phyloP scores from a whole-genome alignment of 2,888 invertebrate genomes.

The Julus scanicus region DNA sequence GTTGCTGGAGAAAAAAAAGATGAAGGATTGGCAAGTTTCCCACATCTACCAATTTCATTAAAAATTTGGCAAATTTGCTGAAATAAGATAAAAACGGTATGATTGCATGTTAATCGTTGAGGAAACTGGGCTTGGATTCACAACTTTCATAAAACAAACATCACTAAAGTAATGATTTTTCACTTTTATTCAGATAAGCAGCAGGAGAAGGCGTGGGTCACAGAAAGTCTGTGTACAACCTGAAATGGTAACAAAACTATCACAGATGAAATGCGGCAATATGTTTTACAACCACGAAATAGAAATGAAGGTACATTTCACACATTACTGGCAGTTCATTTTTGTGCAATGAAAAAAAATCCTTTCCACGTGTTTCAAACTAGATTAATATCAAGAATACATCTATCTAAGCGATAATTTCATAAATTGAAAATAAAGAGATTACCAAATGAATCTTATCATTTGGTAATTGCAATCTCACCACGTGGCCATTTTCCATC shows the following conservation, averaged over 20 bases:
- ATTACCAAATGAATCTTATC: constrained; percentile 35
- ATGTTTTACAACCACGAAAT: neutral
- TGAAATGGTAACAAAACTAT: constrained; percentile 48
- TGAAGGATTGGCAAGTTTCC: neutral
- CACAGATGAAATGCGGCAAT: constrained; percentile 7
- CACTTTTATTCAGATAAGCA: constrained; percentile 31
- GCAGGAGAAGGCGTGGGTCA: constrained; percentile 37
- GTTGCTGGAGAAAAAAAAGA: neutral
- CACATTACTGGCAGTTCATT: neutral
- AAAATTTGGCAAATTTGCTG: neutral
- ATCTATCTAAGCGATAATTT: neutral
- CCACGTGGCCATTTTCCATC: constrained; percentile 28
- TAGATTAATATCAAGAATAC: neutral
- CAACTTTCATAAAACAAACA: neutral
- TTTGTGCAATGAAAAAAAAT: neutral
- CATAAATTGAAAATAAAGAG: neutral
- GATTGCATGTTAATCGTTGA: neutral
- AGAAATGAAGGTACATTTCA: neutral
- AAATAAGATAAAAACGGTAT: neutral
- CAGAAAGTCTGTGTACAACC: constrained; percentile 46
- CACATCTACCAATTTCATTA: neutral
- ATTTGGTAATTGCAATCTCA: constrained; percentile 47
- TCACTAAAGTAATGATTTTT: constrained; percentile 1
- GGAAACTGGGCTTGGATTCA: neutral
- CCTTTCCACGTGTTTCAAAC: constrained; percentile 2